These are phyloP conservation scores for Cryptops parisi DNA, from an alignment of 2,888 invertebrate species.

Conservation along the genomic window DNA sequence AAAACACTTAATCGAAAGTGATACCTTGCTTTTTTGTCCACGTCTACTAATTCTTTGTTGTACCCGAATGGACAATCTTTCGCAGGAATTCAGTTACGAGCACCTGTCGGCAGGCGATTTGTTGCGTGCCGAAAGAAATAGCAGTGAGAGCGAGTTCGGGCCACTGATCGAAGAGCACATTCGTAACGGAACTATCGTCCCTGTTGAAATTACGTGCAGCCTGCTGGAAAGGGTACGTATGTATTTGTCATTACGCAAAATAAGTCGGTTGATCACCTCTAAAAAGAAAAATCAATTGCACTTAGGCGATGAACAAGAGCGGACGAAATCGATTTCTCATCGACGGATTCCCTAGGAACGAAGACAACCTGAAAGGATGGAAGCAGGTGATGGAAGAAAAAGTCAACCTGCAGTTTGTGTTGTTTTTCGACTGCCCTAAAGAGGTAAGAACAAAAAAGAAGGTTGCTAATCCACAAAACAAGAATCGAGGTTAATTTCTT, in stretches of 20 bases:
- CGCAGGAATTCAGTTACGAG: slow-evolving; percentile 37
- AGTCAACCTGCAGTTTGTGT: slow-evolving; percentile 65
- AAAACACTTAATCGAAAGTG: no score
- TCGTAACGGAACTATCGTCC: slow-evolving; percentile 85
- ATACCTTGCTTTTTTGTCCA: no score
- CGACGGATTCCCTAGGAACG: slow-evolving; percentile 96
- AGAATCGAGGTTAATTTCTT: neutral
- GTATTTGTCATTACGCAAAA: no score
- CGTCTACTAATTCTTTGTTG: neutral
- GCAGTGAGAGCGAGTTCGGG: slow-evolving; percentile 73
- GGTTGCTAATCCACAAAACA: neutral
- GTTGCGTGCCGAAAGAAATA: slow-evolving; percentile 73
- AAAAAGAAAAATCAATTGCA: no score
- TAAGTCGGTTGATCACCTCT: no score
- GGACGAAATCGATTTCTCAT: slow-evolving; percentile 67
- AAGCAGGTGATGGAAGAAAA: slow-evolving; percentile 62
- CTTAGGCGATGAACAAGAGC: slow-evolving; percentile 39
- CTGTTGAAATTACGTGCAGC: slow-evolving; percentile 94
- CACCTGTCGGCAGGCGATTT: slow-evolving; percentile 61
- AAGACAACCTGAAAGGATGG: slow-evolving; percentile 96
- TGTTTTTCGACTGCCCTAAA: slow-evolving; percentile 80
- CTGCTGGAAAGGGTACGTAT: slow-evolving; percentile 79
- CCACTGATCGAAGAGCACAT: slow-evolving; percentile 88
- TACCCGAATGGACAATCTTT: neutral
- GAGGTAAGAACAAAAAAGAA: slow-evolving; percentile 36